A percentile compares a stretch with the other conserved stretches of the same genome.
These are phyloP conservation scores for Drosophila longiperda DNA, from an alignment of 2,888 invertebrate genomes.

Conservation along the genomic window DNA sequence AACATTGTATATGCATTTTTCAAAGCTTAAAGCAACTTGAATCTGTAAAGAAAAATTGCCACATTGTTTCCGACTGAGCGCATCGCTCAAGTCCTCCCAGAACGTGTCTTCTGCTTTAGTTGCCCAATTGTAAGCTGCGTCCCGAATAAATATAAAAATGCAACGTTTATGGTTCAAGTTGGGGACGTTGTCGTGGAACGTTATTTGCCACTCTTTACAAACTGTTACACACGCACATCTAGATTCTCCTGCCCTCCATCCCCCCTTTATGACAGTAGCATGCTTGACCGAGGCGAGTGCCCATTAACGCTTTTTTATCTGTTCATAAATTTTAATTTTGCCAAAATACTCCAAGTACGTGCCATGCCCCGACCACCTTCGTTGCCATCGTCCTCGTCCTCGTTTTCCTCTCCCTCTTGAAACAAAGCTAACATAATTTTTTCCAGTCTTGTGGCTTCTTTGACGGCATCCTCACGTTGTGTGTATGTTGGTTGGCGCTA, in stretches of 20 bases:
- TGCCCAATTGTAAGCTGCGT: constrained; percentile 33
- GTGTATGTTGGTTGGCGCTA: constrained; percentile 49
- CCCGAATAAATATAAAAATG: constrained; percentile 58
- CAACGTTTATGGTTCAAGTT: constrained; percentile 66
- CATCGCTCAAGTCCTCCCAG: constrained; percentile 21
- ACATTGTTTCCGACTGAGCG: constrained; percentile 30
- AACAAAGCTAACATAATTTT: constrained; percentile 61
- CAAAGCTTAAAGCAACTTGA: constrained; percentile 21
- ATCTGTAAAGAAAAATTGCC: constrained; percentile 12
- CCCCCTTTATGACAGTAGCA: not conserved
- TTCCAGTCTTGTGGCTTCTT: constrained; percentile 23
- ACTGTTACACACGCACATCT: constrained; percentile 52
- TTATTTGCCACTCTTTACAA: constrained; percentile 47
- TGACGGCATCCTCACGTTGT: constrained; percentile 10
- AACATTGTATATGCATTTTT: not conserved
- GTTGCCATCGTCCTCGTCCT: not conserved
- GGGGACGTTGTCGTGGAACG: constrained; percentile 47
- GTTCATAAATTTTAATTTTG: constrained; percentile 80
- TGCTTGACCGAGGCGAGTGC: constrained; percentile 66
- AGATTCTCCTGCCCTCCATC: constrained; percentile 5
- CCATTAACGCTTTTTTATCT: constrained; percentile 81
- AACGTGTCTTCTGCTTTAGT: constrained; percentile 14
- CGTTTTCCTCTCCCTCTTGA: constrained; percentile 24
- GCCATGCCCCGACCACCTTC: constrained; percentile 36
- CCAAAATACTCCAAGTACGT: constrained; percentile 79